Percentiles rank a stretch among this genome's conserved stretches.
Evolutionary conservation across 2,888 invertebrate genomes (phyloP).

Genomic region (Epistrophe eligans): DNA sequence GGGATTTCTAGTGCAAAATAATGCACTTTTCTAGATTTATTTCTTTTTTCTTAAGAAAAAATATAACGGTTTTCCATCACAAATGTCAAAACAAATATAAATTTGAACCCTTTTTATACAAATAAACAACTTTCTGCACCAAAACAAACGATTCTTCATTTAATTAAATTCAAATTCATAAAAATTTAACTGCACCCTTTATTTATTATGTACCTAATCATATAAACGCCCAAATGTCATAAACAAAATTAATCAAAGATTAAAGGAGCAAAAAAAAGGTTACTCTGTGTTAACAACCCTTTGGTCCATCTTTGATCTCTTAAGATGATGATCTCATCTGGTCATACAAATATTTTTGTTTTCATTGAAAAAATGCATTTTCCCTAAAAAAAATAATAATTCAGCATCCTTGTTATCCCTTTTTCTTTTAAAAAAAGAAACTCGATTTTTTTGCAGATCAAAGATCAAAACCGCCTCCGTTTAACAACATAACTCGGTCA

Average conservation of each 20-base stretch:
- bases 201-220: conserved; percentile 27
- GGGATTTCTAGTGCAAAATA: not conserved
- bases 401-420: conserved; percentile 44
- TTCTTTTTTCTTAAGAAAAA: not conserved
- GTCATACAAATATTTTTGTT: conserved; percentile 31
- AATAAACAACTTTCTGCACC: not conserved
- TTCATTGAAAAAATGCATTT: conserved; percentile 32
- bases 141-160: conserved; percentile 31
- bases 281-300: conserved; percentile 47
- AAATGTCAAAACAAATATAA: conserved; percentile 8
- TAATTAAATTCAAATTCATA: conserved; percentile 64
- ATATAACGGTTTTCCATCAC: not conserved
- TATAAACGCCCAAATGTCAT: conserved; percentile 37
- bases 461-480: conserved; percentile 62
- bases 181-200: conserved; percentile 55
- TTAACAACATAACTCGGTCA: conserved; percentile 62
- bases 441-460: conserved; percentile 53
- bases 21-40: not conserved
- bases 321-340: conserved; percentile 41
- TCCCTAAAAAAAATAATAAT: conserved; percentile 32
- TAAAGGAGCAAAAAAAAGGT: conserved; percentile 44
- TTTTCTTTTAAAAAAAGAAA: conserved; percentile 14
- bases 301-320: conserved; percentile 51
- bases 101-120: not conserved
- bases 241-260: conserved; percentile 69